Percentiles rank a stretch among this genome's conserved stretches.
Conservation (phyloP, 2,113 vertebrate species). For the Anseranas semipalmata region DNA sequence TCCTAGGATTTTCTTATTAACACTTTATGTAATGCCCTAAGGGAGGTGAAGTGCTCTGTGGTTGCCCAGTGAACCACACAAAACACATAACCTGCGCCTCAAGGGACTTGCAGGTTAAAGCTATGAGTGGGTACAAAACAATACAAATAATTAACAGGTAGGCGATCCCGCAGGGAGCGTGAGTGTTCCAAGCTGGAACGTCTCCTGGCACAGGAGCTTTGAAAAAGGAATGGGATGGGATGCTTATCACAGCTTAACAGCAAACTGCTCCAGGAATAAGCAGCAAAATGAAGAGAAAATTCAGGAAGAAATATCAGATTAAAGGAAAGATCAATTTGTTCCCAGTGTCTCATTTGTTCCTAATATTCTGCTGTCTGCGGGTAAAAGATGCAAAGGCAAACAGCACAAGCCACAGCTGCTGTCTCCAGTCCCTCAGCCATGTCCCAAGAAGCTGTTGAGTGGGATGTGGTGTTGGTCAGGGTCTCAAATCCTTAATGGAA, state of each 20-base stretch:
- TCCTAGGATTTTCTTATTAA: constrained; percentile 40
- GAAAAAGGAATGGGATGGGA: not conserved
- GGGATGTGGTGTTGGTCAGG: not conserved
- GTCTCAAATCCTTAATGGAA: not conserved
- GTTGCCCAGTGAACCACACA: constrained; percentile 32
- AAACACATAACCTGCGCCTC: constrained; percentile 31
- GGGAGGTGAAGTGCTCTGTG: not conserved
- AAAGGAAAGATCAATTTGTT: not conserved
- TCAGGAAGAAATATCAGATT: not conserved
- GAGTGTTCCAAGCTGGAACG: rapidly evolving
- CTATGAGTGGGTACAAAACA: not conserved
- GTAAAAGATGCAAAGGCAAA: not conserved
- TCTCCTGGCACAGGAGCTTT: constrained; percentile 28
- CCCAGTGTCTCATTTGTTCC: not conserved
- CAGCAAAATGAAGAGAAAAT: not conserved
- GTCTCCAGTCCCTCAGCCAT: not conserved
- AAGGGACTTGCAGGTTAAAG: not conserved
- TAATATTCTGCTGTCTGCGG: not conserved
- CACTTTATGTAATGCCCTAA: not conserved
- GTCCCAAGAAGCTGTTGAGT: rapidly evolving
- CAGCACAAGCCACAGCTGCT: rapidly evolving
- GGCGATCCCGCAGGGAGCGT: not conserved
- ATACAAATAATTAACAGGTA: constrained; percentile 4
- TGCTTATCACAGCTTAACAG: not conserved
- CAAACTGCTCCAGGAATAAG: not conserved